Base-by-base conservation (phyloP, 2,888 invertebrate genomes). In the Drosophila phalerata region DNA sequence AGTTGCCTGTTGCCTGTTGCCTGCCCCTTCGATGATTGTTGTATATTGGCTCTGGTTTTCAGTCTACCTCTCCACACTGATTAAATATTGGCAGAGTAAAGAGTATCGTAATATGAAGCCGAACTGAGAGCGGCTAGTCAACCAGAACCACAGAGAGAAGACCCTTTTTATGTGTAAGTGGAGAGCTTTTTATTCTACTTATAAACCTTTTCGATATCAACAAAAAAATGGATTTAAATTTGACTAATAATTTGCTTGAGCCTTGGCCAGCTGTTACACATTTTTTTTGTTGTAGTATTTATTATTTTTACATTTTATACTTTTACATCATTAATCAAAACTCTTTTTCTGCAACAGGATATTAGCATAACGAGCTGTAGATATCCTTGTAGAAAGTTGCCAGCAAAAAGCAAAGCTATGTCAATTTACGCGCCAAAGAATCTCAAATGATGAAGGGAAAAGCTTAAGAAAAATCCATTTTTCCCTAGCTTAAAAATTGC, bases 311-410 rank as follows among this genome's bases (percentile, higher is more conserved):
- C 22, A 19, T 22, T 45, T 37, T 56, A 37, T 48, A 43, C 32
- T 38, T 52, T 8, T 19, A 38, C 62, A 88, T 85, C 89, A 89
- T 89, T 89, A 89, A 90, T 89, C 90, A 90, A 88, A 90, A 90
- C 85, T 79, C 83, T 83, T 85, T 85, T 65, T 56, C 52, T 6
- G 48, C 60, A 71, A 75, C 64, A 69, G 76, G 67, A 78, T 78
- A 90, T 90, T 88, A 90, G 81, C 90, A 89, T 90, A 86, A 81
- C 77, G 76, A 74, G 71, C 62, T 70, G 37, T 49, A 17, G 51
- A 28, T 51, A 40, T 40, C 25, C 38, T 32, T 17, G 15, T 45
- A 49, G 28, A 42, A 51, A 65, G 61, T 63, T 60, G 61, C 43
- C 47, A 75, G 60, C 64, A 52, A 72, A 85, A 85, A 85, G 85